Evolutionary conservation across 2,797 vertebrate species (phyloP).

Genomic region (Borostomias antarcticus): DNA sequence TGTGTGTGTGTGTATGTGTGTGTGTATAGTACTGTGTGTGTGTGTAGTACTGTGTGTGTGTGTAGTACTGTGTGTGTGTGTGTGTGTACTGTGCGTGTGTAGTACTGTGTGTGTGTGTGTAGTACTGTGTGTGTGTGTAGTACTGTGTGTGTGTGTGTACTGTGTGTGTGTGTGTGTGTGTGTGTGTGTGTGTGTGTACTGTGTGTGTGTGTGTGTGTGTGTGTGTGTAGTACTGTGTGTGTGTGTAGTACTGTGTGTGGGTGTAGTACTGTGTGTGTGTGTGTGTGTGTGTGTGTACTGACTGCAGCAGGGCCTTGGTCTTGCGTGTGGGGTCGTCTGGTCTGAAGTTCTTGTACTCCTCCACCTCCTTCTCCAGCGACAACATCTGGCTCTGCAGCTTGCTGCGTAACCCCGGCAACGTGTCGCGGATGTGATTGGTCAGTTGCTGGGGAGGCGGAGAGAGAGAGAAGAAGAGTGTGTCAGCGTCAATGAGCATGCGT

Average conservation of each 20-base stretch:
- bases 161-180: neutral
- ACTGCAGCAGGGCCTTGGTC: constrained; percentile 96
- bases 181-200: constrained; percentile 5
- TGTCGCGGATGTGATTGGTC: constrained; percentile 96
- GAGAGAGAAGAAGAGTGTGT: neutral
- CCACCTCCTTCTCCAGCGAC: constrained; percentile 94
- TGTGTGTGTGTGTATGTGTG: constrained; percentile 2
- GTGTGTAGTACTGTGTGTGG: neutral
- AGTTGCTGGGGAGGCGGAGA: constrained; percentile 82
- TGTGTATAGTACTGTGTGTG: too few species aligned
- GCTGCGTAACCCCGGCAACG: constrained; percentile 88
- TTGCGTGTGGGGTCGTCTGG: constrained; percentile 92
- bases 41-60: neutral
- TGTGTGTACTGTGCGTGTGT: constrained; percentile 1
- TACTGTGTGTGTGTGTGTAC: constrained; percentile 1
- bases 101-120: constrained; percentile 17
- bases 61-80: constrained; percentile 11
- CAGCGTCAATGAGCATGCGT: too few species aligned
- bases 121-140: neutral
- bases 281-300: constrained; percentile 52
- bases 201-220: neutral
- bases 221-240: too few species aligned
- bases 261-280: neutral
- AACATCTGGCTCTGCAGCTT: constrained; percentile 94
- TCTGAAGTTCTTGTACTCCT: constrained; percentile 94